Conservation (phyloP, 2,888 invertebrate species). For the Limnephilus marmoratus region DNA sequence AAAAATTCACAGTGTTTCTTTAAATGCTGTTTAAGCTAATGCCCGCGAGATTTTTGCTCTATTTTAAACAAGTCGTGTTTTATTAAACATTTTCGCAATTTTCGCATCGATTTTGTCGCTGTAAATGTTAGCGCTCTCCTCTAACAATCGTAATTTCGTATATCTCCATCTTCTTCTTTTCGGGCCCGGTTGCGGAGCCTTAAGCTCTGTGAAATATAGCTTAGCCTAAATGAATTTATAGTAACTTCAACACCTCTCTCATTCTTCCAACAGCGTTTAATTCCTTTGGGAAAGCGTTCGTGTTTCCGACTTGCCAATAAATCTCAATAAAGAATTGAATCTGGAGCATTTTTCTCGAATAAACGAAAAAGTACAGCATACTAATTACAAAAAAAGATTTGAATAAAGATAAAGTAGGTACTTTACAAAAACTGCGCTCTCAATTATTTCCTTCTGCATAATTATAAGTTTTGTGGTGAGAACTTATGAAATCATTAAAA, state of each 20-base stretch:
- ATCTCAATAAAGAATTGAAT: conserved; percentile 3
- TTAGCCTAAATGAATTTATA: background rate
- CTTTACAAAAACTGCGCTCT: background rate
- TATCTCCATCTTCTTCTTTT: too few relatives aligned
- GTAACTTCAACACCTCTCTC: conserved; percentile 25
- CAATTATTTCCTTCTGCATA: background rate
- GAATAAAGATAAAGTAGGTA: background rate
- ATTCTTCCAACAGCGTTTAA: background rate
- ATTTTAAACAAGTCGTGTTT: too few relatives aligned
- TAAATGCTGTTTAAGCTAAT: too few relatives aligned
- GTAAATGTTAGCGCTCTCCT: too few relatives aligned
- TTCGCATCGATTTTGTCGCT: too few relatives aligned
- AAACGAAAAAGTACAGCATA: background rate
- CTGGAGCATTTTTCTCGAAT: background rate
- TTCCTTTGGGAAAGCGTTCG: background rate
- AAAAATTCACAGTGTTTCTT: too few relatives aligned
- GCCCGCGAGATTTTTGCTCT: too few relatives aligned
- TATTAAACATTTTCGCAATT: too few relatives aligned
- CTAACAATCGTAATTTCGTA: too few relatives aligned
- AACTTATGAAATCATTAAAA: conserved; percentile 27
- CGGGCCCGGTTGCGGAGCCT: too few relatives aligned
- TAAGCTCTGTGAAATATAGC: background rate
- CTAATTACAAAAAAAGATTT: background rate
- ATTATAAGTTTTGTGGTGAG: background rate
- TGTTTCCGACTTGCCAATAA: conserved; percentile 34